Base-by-base conservation (phyloP, 2,113 vertebrate genomes). In the Sciurus niger region DNA sequence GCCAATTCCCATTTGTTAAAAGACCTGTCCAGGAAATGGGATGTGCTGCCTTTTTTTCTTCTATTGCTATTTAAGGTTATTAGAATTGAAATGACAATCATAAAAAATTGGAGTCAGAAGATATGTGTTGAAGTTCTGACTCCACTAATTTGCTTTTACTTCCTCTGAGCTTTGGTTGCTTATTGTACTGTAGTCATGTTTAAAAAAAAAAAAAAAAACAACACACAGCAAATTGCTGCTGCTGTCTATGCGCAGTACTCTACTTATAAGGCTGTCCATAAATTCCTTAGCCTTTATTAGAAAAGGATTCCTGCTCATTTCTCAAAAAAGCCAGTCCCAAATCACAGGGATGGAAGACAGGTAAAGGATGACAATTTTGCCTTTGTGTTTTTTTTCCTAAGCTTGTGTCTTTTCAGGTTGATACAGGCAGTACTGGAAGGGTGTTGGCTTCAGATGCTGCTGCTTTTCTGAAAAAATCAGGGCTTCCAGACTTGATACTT, bases 391-490 rank as follows among this genome's bases (percentile, higher is more conserved):
- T 93, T 16, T 92, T 58, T 28, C 14, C 14, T 95, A 40, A 92
- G 28, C 32, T 95, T 98, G 4, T 83, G 17, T 87, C 88, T 92
- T 97, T 96, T 96, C 96, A 99, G 99, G 99, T 99, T 95, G 99
- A 99, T 98, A 98, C 99, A 28, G 96, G 99, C 88, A 99, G 99
- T 97, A 99, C 99, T 96, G 99, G 99, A 97, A 98, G 98, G 89
- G 99, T 99, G 48, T 98, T 98, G 94, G 99, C 99, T 94, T 98
- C 99, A 84, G 99, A 99, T 98, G 99, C 99, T 87, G 99, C 99
- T 97, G 97, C 99, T 89, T 99, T 99, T 98, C 97, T 99, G 97
- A 99, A 99, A 98, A 99, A 98, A 97, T 99, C 99, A 60, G 99
- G 99, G 22, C 98, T 99, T 97, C 99, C 99, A 82, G 99, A 99